Base-by-base conservation (phyloP, 2,797 vertebrate species). In the Capromys pilorides region DNA sequence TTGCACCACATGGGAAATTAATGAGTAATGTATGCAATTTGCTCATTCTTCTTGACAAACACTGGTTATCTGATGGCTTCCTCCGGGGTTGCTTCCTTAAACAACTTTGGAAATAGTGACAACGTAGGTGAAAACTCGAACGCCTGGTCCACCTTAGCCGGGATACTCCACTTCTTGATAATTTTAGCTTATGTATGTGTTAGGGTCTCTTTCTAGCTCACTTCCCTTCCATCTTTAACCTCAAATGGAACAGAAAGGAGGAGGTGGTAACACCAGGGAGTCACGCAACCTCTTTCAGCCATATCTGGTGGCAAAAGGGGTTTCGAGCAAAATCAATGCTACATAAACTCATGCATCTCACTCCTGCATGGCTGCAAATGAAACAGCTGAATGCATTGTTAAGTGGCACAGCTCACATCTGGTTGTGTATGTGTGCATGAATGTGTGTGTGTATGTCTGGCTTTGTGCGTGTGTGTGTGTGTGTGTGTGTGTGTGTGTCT, bases 1-100 rank as follows among this genome's bases (percentile, higher is more conserved):
- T 41, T 31, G 57, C 1, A 28, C 71, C 45, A 41, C 33, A 3
- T 31, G 90, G 82, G 67, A 90, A 94, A 91, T 93, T 91, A 83
- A 81, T 41, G 73, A 85, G 69, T 61, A 51, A 85, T 13, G 18
- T 80, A 59, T 66, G 78, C 45, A 61, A 80, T 78, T 67, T 66
- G 21, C 62, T 59, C 36, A 92, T 90, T 91, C 21, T 95, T 95
- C 94, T 62, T 86, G 67, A 88, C 85, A 93, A 95, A 96, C 67
- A 36, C 41, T 28, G 24, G 26, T 81, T 66, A 39, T 36, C 79
- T 88, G 45, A 83, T 75, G 81, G 73, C 45, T 39, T 36, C 57
- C 71, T 94, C 80, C 79, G 64, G 51, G 77, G 84, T 89, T 86
- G 78, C 88, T 93, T 91, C 26, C 73, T 67, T 85, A 86, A 66